These are phyloP conservation scores for Erannis defoliaria DNA, from an alignment of 2,888 invertebrate species.

Conservation along the genomic window DNA sequence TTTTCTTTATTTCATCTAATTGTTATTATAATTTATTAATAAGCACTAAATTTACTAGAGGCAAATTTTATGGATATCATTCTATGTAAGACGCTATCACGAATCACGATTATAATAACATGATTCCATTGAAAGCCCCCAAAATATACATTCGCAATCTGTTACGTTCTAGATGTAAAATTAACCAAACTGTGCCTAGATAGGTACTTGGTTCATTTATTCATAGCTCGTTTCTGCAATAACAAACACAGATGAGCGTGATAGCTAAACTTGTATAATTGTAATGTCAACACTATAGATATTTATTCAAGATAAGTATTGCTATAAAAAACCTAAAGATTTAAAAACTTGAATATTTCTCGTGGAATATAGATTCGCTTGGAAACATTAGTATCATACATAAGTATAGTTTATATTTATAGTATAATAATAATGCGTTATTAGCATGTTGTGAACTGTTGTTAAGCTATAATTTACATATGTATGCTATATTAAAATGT, in stretches of 20 bases:
- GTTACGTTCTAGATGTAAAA: neutral
- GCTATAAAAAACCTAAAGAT: too few species aligned
- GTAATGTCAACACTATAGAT: too few species aligned
- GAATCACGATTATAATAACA: neutral
- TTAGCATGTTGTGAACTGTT: slow-evolving; percentile 31
- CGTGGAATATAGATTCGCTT: slow-evolving; percentile 15
- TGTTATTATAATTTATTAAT: too few species aligned
- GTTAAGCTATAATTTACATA: slow-evolving; percentile 41
- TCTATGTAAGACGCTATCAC: too few species aligned
- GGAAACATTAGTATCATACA: neutral
- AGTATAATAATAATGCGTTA: slow-evolving; percentile 23
- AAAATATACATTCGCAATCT: neutral
- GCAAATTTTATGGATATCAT: too few species aligned
- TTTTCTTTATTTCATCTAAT: too few species aligned
- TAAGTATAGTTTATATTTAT: neutral
- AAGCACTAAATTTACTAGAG: too few species aligned
- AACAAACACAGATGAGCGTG: slow-evolving; percentile 29
- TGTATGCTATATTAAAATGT: slow-evolving; percentile 30
- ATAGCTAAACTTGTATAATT: slow-evolving; percentile 24
- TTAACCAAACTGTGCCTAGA: slow-evolving; percentile 12
- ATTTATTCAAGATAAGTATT: too few species aligned
- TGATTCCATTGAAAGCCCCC: neutral
- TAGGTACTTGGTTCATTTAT: slow-evolving; percentile 29
- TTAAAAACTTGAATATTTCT: slow-evolving; percentile 1
- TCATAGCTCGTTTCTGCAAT: slow-evolving; percentile 32